Evolutionary conservation across 37 sponge, comb jelly and placozoan species (phyloP), one percentile per base, ranked within the genome.

Genomic region (Ianthella basta): DNA sequence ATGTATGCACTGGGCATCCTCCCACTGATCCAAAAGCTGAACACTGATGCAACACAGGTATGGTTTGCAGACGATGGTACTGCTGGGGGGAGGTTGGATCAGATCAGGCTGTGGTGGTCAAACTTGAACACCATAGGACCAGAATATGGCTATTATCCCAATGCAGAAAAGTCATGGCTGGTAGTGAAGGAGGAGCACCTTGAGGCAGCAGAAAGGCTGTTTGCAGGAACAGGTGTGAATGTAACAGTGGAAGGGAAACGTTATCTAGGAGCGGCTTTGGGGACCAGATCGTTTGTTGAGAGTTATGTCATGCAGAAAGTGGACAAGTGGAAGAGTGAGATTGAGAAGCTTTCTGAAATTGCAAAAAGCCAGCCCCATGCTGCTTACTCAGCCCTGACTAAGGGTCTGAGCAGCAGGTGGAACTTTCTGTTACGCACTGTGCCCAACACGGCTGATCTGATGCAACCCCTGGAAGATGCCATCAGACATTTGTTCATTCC

Each of bases 21-120:
- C 25, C 68, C 68, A 24, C 68, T 66, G 13, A 66, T 66, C 19
- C 68, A 27, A 13, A 16, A 66, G 29, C 68, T 66, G 27, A 66
- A 66, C 68, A 19, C 15, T 23, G 25, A 24, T 66, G 68, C 68
- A 14, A 19, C 15, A 14, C 68, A 66, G 68, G 12, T 70, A 12
- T 70, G 72, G 37, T n/a, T 66, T 66, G 68, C 68, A 12, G 72
- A 70, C 29, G 33, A 70, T 70, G 72, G 34, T 10, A 24, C 68
- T n/a, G 29, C 68, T 25, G 23, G 68, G 27, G 68, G 68, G 13
- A 12, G 27, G 13, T 27, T n/a, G 15, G 23, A 19, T 27, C 15
- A n/a, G 13, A 19, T 66, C 29, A 19, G 15, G 68, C 13, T 27
- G 14, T 66, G 68, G 29, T 66, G 68, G 68, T 19, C 15, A 27